A percentile compares a stretch with the other conserved stretches of the same genome.
Conservation (phyloP, 2,113 vertebrate species). For the Apus apus region DNA sequence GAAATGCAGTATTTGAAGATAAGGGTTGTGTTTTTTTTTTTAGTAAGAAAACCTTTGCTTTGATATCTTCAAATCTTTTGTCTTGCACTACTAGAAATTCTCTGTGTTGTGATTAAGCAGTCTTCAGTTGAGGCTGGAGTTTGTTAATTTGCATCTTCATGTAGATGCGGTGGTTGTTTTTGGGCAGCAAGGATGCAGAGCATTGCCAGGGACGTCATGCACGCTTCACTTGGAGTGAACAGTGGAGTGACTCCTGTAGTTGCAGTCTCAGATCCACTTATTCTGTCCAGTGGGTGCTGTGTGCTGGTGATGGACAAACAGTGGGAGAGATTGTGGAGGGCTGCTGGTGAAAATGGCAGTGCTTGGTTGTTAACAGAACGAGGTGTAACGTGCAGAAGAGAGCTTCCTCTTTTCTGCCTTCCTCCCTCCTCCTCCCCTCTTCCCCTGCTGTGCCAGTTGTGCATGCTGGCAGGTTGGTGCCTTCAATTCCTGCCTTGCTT, state of each 20-base stretch:
- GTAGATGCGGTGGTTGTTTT: not conserved
- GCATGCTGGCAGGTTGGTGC: not conserved
- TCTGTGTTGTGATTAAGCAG: not conserved
- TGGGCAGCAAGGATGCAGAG: not conserved
- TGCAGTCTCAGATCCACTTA: not conserved
- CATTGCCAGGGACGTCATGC: not conserved
- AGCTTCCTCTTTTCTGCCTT: slow-evolving; percentile 36
- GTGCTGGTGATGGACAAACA: not conserved
- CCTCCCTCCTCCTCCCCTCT: slow-evolving; percentile 13
- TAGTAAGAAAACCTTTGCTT: not conserved
- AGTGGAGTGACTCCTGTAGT: not conserved
- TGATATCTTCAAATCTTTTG: not conserved
- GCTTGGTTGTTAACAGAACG: not conserved
- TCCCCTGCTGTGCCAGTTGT: not conserved
- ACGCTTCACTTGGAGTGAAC: fast-evolving
- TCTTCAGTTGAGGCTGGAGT: not conserved
- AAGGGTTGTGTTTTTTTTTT: not conserved
- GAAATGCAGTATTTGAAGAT: not conserved
- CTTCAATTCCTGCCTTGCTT: not conserved
- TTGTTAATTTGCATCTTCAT: not conserved
- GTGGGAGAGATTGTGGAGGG: not conserved
- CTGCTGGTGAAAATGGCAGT: not conserved
- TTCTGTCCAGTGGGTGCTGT: not conserved
- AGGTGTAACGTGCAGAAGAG: not conserved
- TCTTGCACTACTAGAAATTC: not conserved